A percentile compares a stretch with the other conserved stretches of the same genome.
Conservation (phyloP, 2,113 vertebrate species). For the Entosphenus tridentatus region DNA sequence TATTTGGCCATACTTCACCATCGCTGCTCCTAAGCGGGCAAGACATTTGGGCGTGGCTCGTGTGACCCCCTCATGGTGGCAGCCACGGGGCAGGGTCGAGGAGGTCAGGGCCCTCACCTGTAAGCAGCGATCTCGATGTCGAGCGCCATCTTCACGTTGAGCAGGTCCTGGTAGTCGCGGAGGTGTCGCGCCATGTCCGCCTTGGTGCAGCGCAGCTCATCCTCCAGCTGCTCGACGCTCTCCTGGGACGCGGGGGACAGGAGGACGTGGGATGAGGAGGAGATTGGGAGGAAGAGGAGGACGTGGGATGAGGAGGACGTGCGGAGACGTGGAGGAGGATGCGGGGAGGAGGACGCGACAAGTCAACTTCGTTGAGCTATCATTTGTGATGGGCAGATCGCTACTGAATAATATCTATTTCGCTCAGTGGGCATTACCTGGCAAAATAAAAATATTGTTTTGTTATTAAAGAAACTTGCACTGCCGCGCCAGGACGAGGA, state of each 20-base stretch:
- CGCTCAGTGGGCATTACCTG: no score
- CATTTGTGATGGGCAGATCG: no score
- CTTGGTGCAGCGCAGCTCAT: neutral
- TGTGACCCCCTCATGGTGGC: no score
- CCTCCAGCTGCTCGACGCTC: neutral
- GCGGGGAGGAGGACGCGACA: neutral
- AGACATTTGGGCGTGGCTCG: no score
- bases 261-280: neutral
- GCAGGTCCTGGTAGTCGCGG: constrained; percentile 2
- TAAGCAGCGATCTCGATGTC: neutral
- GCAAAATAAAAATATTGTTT: no score
- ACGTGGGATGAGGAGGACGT: neutral
- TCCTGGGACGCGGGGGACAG: neutral
- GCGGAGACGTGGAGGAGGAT: neutral
- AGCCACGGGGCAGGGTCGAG: neutral
- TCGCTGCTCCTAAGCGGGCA: no score
- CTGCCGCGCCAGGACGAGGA: no score
- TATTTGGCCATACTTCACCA: no score
- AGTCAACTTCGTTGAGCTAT: no score
- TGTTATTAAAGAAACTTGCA: no score
- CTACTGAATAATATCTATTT: no score
- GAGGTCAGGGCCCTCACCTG: no score
- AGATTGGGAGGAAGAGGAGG: neutral
- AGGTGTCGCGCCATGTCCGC: neutral
- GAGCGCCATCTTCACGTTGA: constrained; percentile 1